A percentile compares a stretch with the other conserved stretches of the same genome.
Conservation (phyloP, 1,140 invertebrate species). For the Drosophila miranda region DNA sequence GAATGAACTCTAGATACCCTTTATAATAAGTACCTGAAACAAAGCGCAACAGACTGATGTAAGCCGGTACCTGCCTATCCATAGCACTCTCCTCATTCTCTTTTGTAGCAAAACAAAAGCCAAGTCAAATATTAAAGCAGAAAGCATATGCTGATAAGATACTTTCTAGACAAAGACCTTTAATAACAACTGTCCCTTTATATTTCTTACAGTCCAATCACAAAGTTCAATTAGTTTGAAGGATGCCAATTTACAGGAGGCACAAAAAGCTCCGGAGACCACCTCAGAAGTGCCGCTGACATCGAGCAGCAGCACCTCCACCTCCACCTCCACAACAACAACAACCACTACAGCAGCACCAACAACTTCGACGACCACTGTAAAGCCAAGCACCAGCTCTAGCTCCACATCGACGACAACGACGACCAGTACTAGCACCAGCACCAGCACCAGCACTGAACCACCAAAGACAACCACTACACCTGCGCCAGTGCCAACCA, state of each 20-base stretch:
- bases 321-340: slow-evolving; percentile 22
- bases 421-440: slow-evolving; percentile 31
- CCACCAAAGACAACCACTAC: slow-evolving; percentile 57
- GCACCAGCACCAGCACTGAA: slow-evolving; percentile 28
- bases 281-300: slow-evolving; percentile 5
- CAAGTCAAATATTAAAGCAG: no score
- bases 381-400: slow-evolving; percentile 1
- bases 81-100: no score
- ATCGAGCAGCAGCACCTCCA: slow-evolving; percentile 27
- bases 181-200: background rate
- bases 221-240: slow-evolving; percentile 40
- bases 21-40: no score
- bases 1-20: no score
- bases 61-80: no score
- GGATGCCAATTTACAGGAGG: slow-evolving; percentile 23
- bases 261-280: background rate
- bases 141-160: no score
- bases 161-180: background rate
- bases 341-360: slow-evolving; percentile 17
- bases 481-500: slow-evolving; percentile 49
- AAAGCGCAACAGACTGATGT: no score
- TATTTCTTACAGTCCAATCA: slow-evolving; percentile 45
- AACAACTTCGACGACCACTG: slow-evolving; percentile 46
- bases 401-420: slow-evolving; percentile 40
- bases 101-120: no score